These are phyloP conservation scores for Papilio polytes DNA, from an alignment of 1,140 invertebrate species.

Conservation along the genomic window DNA sequence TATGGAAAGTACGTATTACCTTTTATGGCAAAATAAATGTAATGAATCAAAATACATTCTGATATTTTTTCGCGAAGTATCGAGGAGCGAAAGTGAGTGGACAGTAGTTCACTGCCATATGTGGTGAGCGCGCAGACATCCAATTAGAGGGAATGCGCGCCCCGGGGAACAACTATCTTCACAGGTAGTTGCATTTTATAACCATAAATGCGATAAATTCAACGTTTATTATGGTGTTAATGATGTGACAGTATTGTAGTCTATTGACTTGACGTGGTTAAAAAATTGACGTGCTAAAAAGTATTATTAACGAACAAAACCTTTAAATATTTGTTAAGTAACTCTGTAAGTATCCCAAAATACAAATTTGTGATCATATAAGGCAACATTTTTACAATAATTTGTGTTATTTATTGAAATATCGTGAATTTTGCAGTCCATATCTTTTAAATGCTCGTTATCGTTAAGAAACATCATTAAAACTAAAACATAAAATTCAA, in stretches of 20 bases:
- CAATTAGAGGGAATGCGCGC: conserved; percentile 79
- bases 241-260: conserved; percentile 1
- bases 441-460: neutral
- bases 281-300: neutral
- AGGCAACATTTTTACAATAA: neutral
- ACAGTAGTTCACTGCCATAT: conserved; percentile 63
- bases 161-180: conserved; percentile 53
- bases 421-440: neutral
- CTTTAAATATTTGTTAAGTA: neutral
- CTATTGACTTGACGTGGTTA: neutral
- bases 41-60: conserved; percentile 29
- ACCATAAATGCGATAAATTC: conserved; percentile 40
- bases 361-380: neutral
- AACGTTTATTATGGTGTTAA: neutral
- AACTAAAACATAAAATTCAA: neutral
- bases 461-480: neutral
- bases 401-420: neutral
- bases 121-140: conserved; percentile 63
- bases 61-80: conserved; percentile 16
- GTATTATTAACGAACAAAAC: neutral
- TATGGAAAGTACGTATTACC: conserved; percentile 27
- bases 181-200: conserved; percentile 62
- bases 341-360: too few relatives aligned
- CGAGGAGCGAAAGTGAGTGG: conserved; percentile 63
- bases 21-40: conserved; percentile 33